These are phyloP conservation scores for Tricholaema leucomelas DNA, from an alignment of 2,113 vertebrate genomes.

Conservation along the genomic window DNA sequence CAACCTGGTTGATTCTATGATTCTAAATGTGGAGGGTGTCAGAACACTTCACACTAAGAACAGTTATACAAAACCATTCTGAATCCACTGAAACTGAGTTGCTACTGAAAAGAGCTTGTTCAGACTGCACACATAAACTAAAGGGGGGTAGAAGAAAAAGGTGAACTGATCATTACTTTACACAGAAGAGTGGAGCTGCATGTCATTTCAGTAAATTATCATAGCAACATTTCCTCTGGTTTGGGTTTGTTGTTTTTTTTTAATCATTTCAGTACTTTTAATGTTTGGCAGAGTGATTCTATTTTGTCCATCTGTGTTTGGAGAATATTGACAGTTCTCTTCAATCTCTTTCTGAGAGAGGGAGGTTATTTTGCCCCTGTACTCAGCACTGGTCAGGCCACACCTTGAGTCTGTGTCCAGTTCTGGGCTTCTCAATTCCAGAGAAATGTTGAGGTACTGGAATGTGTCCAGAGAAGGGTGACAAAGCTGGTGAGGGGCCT, in stretches of 20 bases:
- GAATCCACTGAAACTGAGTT: background rate
- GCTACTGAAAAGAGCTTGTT: background rate
- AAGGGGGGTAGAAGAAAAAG: background rate
- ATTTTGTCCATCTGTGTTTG: constrained; percentile 70
- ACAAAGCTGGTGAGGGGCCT: too few species aligned
- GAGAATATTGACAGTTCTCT: constrained; percentile 58
- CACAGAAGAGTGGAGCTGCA: background rate
- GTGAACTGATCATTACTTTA: background rate
- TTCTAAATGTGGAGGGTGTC: background rate
- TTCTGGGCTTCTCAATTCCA: too few species aligned
- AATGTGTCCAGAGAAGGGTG: too few species aligned
- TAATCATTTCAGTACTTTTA: constrained; percentile 35
- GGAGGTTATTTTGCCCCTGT: too few species aligned
- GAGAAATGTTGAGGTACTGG: too few species aligned
- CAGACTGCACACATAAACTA: background rate
- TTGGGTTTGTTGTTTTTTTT: too few species aligned
- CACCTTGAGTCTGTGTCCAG: too few species aligned
- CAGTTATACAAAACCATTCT: background rate
- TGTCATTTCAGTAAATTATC: constrained; percentile 33
- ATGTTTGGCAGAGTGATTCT: constrained; percentile 58
- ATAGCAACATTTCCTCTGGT: constrained; percentile 29
- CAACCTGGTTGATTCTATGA: too few species aligned
- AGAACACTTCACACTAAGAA: background rate
- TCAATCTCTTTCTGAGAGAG: background rate
- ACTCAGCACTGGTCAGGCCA: too few species aligned